These are phyloP conservation scores for Pandemis cinnamomeana DNA, from an alignment of 2,888 invertebrate species.

Conservation along the genomic window DNA sequence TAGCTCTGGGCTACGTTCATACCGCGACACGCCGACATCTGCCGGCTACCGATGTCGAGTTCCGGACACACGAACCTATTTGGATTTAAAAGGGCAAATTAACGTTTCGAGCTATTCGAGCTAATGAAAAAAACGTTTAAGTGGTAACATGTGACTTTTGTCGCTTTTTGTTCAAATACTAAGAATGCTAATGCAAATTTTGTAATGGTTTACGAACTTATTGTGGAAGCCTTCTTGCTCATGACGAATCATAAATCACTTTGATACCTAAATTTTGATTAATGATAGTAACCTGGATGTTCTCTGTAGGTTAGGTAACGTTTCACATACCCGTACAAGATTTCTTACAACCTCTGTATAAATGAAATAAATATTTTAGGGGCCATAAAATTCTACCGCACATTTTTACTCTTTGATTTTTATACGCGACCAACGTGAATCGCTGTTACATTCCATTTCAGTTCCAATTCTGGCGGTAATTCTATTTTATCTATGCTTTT, in stretches of 20 bases:
- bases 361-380: slow-evolving; percentile 8
- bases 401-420: slow-evolving; percentile 17
- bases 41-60: slow-evolving; percentile 75
- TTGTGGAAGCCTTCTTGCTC: slow-evolving; percentile 24
- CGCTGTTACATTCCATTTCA: slow-evolving; percentile 23
- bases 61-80: slow-evolving; percentile 61
- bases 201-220: slow-evolving; percentile 13
- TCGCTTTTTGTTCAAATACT: slow-evolving; percentile 8
- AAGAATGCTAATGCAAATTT: neutral
- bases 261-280: slow-evolving; percentile 41
- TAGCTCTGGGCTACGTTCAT: slow-evolving; percentile 67
- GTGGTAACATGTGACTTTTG: slow-evolving; percentile 32
- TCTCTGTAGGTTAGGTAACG: slow-evolving; percentile 23
- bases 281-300: slow-evolving; percentile 36
- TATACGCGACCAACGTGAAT: slow-evolving; percentile 18
- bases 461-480: slow-evolving; percentile 21
- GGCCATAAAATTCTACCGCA: neutral
- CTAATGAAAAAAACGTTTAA: slow-evolving; percentile 30
- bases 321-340: neutral
- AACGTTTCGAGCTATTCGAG: slow-evolving; percentile 31
- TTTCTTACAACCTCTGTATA: slow-evolving; percentile 2
- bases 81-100: slow-evolving; percentile 41
- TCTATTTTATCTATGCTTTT: slow-evolving; percentile 32
- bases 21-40: slow-evolving; percentile 78
- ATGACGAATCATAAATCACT: slow-evolving; percentile 39